Evolutionary conservation across 2,888 invertebrate genomes (phyloP).

Genomic region (Xestia ashworthii): DNA sequence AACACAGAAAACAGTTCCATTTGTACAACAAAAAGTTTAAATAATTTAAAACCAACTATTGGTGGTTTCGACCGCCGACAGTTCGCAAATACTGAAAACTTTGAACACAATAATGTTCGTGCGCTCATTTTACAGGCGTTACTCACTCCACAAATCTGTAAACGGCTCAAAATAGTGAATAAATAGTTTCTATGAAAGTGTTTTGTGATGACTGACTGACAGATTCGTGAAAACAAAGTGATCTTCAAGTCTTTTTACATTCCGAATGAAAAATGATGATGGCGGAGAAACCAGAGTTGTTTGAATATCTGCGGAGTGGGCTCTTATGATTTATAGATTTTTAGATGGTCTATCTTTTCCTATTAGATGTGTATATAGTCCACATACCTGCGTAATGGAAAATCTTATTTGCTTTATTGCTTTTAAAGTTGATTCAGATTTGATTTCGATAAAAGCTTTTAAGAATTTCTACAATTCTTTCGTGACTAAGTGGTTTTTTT

Average conservation of each 20-base stretch:
- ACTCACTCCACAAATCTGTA: constrained; percentile 33
- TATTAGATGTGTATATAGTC: background rate
- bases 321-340: constrained; percentile 12
- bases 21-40: background rate
- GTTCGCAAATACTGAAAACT: constrained; percentile 18
- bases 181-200: constrained; percentile 45
- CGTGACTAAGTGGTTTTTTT: background rate
- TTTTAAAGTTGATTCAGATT: background rate
- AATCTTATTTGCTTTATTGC: background rate
- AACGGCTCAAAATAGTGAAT: constrained; percentile 26
- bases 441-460: constrained; percentile 11
- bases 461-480: background rate
- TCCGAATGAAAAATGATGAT: background rate
- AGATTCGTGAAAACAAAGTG: constrained; percentile 37
- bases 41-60: constrained; percentile 15
- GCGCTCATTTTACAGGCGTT: constrained; percentile 20
- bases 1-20: background rate
- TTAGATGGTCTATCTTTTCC: background rate
- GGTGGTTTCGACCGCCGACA: constrained; percentile 3
- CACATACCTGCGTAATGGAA: constrained; percentile 5
- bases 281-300: background rate
- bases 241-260: constrained; percentile 19
- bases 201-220: constrained; percentile 46
- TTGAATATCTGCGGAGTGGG: background rate
- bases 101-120: background rate